phyloP scores from a whole-genome alignment of 2,888 invertebrate genomes.

The Frankliniella intonsa region DNA sequence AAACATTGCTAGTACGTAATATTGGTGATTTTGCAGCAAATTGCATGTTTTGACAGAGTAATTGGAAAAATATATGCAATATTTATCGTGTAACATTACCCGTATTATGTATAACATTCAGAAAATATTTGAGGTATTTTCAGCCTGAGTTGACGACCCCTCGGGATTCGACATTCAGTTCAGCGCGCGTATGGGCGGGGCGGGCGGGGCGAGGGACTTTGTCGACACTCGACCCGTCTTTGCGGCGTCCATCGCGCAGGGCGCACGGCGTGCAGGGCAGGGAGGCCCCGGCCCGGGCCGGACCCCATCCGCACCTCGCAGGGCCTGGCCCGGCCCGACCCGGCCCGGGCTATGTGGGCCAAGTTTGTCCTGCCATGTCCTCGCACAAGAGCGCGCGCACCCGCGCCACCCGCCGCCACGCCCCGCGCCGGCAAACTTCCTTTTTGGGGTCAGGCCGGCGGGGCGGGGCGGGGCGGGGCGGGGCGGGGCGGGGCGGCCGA shows the following conservation, averaged over 20 bases:
- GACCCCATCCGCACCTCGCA: neutral
- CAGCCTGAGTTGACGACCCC: too few species aligned
- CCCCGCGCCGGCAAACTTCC: neutral
- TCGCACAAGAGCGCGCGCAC: neutral
- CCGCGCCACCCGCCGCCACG: neutral
- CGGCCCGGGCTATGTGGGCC: neutral
- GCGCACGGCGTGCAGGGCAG: neutral
- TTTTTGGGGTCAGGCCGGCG: constrained; percentile 15
- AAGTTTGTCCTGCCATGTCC: constrained; percentile 5
- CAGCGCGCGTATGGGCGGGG: too few species aligned
- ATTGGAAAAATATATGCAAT: too few species aligned
- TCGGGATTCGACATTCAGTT: too few species aligned
- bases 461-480: neutral
- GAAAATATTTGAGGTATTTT: too few species aligned
- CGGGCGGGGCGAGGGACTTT: too few species aligned
- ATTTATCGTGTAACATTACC: too few species aligned
- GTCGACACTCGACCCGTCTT: neutral
- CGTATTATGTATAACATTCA: too few species aligned
- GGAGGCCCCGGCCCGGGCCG: neutral
- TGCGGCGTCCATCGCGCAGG: neutral
- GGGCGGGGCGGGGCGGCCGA: neutral
- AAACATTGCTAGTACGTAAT: too few species aligned
- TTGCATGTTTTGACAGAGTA: too few species aligned
- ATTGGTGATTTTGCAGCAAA: too few species aligned
- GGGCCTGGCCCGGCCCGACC: neutral